Conservation (phyloP, 2,113 vertebrate genomes). For the Myrmecophaga tridactyla region DNA sequence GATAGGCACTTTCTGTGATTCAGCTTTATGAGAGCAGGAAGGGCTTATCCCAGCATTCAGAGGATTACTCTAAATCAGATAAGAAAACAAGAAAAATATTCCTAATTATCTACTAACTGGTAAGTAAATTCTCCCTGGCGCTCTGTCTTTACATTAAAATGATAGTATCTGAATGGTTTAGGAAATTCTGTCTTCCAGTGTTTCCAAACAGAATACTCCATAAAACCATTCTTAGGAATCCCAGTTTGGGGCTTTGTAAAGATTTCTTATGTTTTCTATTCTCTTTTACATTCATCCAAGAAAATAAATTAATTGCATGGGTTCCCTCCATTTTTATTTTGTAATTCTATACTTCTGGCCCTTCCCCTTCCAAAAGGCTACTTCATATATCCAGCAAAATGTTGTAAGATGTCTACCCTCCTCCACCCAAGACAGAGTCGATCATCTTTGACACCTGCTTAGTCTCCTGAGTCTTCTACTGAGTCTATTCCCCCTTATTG, state of each 20-base stretch:
- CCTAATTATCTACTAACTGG: conserved; percentile 36
- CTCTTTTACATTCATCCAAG: conserved; percentile 52
- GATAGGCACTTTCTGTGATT: background rate
- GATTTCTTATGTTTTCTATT: conserved; percentile 56
- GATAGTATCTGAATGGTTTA: conserved; percentile 22
- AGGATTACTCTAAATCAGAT: background rate
- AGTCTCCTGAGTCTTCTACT: conserved; percentile 76
- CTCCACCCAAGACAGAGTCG: conserved; percentile 73
- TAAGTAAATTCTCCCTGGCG: background rate
- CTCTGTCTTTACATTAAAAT: background rate
- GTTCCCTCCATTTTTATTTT: conserved; percentile 75
- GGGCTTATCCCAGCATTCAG: background rate
- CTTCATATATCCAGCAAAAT: conserved; percentile 76
- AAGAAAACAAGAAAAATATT: background rate
- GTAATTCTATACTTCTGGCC: conserved; percentile 78
- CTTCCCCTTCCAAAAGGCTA: conserved; percentile 78
- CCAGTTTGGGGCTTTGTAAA: conserved; percentile 37
- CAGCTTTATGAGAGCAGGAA: background rate
- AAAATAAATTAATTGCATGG: conserved; percentile 65
- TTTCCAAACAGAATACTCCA: background rate
- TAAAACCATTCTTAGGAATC: conserved; percentile 29
- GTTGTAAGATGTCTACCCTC: conserved; percentile 74
- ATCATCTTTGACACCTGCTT: conserved; percentile 76
- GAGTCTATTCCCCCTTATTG: conserved; percentile 73
- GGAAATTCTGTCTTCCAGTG: conserved; percentile 41